Evolutionary conservation across 1,140 invertebrate species (phyloP).

Genomic region (Prorops nasuta): DNA sequence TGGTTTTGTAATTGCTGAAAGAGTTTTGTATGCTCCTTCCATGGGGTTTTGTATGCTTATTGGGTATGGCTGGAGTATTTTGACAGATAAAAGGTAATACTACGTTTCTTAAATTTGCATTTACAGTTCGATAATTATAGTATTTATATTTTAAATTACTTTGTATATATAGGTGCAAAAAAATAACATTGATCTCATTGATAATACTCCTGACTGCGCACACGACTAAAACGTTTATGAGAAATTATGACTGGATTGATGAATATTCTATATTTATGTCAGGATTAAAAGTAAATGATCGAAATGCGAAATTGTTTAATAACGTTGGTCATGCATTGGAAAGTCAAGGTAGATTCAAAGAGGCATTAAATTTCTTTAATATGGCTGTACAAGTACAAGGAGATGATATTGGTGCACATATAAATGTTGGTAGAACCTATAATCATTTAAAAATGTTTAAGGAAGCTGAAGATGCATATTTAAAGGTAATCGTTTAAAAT

Average conservation of each 20-base stretch:
- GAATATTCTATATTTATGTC: slow-evolving; percentile 93
- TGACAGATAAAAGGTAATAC: slow-evolving; percentile 57
- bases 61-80: slow-evolving; percentile 71
- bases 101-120: too few relatives aligned
- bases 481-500: slow-evolving; percentile 62
- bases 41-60: slow-evolving; percentile 96
- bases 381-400: slow-evolving; percentile 91
- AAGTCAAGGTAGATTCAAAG: slow-evolving; percentile 76
- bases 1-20: slow-evolving; percentile 94
- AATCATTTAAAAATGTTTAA: slow-evolving; percentile 88
- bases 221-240: slow-evolving; percentile 76
- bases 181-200: slow-evolving; percentile 63
- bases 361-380: slow-evolving; percentile 88
- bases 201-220: slow-evolving; percentile 72
- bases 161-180: slow-evolving; percentile 53
- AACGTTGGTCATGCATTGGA: slow-evolving; percentile 95
- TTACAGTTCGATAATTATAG: too few relatives aligned
- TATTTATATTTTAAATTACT: neutral
- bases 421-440: slow-evolving; percentile 93
- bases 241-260: slow-evolving; percentile 90
- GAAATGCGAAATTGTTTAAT: slow-evolving; percentile 95
- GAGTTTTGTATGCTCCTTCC: slow-evolving; percentile 94
- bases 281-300: slow-evolving; percentile 84
- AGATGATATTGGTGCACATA: slow-evolving; percentile 94
- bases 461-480: slow-evolving; percentile 89